Evolutionary conservation across 2,888 invertebrate species (phyloP), one percentile per base, ranked within the genome.

Genomic region (Ptycholaimellus sp.): DNA sequence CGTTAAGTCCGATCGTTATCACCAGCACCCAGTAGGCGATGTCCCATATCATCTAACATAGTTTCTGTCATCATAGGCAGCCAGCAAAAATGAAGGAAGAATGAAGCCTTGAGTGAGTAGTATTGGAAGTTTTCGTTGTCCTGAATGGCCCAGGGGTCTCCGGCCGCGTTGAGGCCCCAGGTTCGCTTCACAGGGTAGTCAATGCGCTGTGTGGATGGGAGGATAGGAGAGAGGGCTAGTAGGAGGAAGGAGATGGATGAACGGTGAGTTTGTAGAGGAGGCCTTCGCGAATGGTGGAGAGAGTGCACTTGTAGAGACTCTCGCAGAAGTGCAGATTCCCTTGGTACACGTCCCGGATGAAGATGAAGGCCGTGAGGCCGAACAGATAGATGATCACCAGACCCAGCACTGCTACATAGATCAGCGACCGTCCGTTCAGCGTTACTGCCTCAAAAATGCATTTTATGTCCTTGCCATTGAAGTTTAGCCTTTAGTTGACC

Each of bases 1-100:
- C 59, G 53, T 60, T 60, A 34, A 60, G 51, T 21, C 60, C 60
- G 43, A 60, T 60, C 27, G 60, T 60, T 9, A 59, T 58, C 46
- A 60, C 57, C 49, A 59, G 56, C 44, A 59, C 54, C 49, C 60
- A 60, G 52, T 60, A 60, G 17, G 58, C 53, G 17, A 60, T 52
- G 44, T 60, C 59, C 42, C 54, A 60, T 20, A 60, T 40, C 11
- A 36, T 21, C n/a, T n/a, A n/a, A n/a, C n/a, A n/a, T n/a, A n/a
- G n/a, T n/a, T n/a, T n/a, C n/a, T n/a, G n/a, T n/a, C n/a, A n/a
- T 37, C n/a, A n/a, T n/a, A n/a, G n/a, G n/a, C n/a, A n/a, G n/a
- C n/a, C n/a, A n/a, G n/a, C n/a, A n/a, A n/a, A n/a, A n/a, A n/a
- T n/a, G n/a, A n/a, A n/a, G n/a, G n/a, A n/a, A n/a, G n/a, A n/a